Base-by-base conservation (phyloP, 2,797 vertebrate genomes). In the Pterois miles region DNA sequence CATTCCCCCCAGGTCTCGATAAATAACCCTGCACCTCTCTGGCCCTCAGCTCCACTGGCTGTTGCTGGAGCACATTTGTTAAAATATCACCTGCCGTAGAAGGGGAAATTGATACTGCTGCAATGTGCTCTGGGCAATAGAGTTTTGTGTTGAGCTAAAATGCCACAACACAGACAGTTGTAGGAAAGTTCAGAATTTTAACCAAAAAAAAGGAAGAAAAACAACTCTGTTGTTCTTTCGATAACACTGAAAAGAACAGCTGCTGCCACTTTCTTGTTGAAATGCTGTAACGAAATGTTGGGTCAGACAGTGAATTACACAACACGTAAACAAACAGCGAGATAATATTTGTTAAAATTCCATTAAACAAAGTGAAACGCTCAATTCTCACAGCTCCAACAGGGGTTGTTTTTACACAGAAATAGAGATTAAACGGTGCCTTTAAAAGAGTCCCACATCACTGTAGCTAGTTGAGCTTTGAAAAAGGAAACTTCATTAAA, bases 1-100 rank as follows among this genome's bases (percentile, higher is more conserved):
- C 95, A 95, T 94, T 89, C 89, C 91, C 92, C 81, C 78, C 84
- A 94, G 89, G 88, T 91, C 88, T 88, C 90, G 91, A 97, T 97
- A 97, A 97, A 97, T 96, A 96, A 97, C 93, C 91, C 83, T 80
- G 73, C 78, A 89, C 89, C 87, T 90, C 86, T 84, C 81, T 84
- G 88, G 92, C 94, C 94, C 93, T 93, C 86, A 94, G 91, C 89
- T 84, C 84, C 83, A 77, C 91, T 82, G 89, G 89, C 86, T 88
- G 82, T 82, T 84, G 90, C 86, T 89, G 94, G 94, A 95, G 95
- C 93, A 93, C 95, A 95, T 97, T 95, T 95, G 92, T 96, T 96
- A 95, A 97, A 96, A 96, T 96, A 96, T 95, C 91, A 93, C 91
- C 93, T 93, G 86, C 94, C 94, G 88, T 93, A 95, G 86, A 91